These are phyloP conservation scores for Pogoniulus pusillus DNA, from an alignment of 2,797 vertebrate genomes.

Conservation along the genomic window DNA sequence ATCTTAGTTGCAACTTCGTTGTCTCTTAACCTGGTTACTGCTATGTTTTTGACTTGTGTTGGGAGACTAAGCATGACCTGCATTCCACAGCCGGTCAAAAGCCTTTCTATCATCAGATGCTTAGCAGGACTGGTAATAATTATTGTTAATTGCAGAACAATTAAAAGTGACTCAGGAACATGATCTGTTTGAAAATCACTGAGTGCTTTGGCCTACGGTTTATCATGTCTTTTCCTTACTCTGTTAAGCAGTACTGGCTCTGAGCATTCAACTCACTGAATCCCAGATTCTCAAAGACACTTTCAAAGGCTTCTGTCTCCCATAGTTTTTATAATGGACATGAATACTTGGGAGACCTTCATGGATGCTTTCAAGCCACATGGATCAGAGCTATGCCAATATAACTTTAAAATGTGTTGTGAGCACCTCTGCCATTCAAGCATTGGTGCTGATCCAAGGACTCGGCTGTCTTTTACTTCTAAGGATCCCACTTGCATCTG, in stretches of 20 bases:
- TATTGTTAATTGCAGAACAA: background rate
- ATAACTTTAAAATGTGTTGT: background rate
- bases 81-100: background rate
- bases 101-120: background rate
- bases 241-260: background rate
- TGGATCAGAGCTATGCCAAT: background rate
- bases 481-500: background rate
- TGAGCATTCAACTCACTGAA: background rate
- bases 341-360: background rate
- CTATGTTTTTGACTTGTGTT: background rate
- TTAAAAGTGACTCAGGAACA: background rate
- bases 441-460: background rate
- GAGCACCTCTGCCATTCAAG: background rate
- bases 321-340: background rate
- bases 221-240: background rate
- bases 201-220: background rate
- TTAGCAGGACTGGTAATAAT: background rate
- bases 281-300: background rate
- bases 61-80: background rate
- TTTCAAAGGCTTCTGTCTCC: background rate
- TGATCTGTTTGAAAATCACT: background rate
- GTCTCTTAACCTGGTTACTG: conserved; percentile 22
- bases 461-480: background rate
- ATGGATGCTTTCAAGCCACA: background rate
- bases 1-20: background rate